A percentile compares a stretch with the other conserved stretches of the same genome.
These are phyloP conservation scores for Mesorhabditis belari DNA, from an alignment of 2,888 invertebrate species.

Conservation along the genomic window DNA sequence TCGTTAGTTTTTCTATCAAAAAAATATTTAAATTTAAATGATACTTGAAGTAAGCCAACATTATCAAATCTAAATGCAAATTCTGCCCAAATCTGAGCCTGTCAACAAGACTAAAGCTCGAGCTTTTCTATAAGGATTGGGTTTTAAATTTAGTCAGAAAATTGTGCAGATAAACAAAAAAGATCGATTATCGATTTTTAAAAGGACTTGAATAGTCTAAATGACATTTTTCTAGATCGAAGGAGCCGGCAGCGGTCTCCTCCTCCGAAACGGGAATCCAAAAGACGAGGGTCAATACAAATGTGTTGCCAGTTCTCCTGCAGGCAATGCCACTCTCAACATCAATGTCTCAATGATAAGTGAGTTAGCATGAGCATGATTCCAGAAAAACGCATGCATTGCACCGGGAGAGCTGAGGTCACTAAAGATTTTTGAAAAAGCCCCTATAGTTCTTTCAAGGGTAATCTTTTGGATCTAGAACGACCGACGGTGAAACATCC, in stretches of 20 bases:
- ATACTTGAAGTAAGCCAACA: too few species aligned
- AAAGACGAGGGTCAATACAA: slow-evolving; percentile 56
- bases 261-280: slow-evolving; percentile 46
- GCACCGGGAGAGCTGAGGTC: not conserved
- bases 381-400: not conserved
- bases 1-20: slow-evolving; percentile 15
- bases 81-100: too few species aligned
- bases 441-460: not conserved
- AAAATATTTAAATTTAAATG: too few species aligned
- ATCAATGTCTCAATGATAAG: slow-evolving; percentile 57
- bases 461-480: not conserved
- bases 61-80: too few species aligned
- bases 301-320: slow-evolving; percentile 63
- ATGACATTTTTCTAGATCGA: slow-evolving; percentile 31
- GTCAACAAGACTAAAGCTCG: too few species aligned
- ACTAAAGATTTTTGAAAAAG: not conserved
- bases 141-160: too few species aligned
- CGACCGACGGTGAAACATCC: not conserved
- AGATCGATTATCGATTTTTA: too few species aligned
- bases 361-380: slow-evolving; percentile 37
- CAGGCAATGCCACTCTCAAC: slow-evolving; percentile 59
- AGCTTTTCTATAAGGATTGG: too few species aligned
- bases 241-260: slow-evolving; percentile 34
- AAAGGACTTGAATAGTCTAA: too few species aligned
- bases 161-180: too few species aligned